Evolutionary conservation across 2,888 invertebrate species (phyloP), one percentile per base, ranked within the genome.

Genomic region (Thumatha senex): DNA sequence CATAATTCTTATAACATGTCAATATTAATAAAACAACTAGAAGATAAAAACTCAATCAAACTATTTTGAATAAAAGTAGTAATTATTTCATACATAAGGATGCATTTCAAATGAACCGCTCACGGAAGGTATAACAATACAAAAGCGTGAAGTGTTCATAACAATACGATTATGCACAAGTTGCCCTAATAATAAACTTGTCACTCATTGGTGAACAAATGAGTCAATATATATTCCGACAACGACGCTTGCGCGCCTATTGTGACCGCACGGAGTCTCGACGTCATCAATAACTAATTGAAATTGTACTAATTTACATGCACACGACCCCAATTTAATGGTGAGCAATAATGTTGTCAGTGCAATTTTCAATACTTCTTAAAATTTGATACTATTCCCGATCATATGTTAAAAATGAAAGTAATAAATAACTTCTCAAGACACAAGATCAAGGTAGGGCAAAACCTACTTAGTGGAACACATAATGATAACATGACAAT

Each of bases 191-290:
- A 51, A 46, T 42, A 40, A 51, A 43, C 15, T 30, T 31, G 51
- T 47, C 51, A 43, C 42, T 42, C 51, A 35, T 42, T 46, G 42
- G 39, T 51, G 31, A 36, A 46, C 47, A 43, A 51, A 47, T 47
- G 51, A 51, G 11, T 1, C 34, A 10, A 40, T 51, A 40, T 39
- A 43, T 51, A 51, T 51, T 47, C 51, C 9, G n/a, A 39, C 14
- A 30, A 46, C 42, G 18, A 51, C n/a, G n/a, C 33, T 40, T 12
- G 35, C 47, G 10, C 31, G 9, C 39, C 14, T 39, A 46, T 46
- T 51, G 51, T 51, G 14, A 34, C 31, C 36, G 24, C 40, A 33
- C n/a, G n/a, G n/a, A 36, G 15, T 30, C 24, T 18, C 40, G 35
- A 36, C 40, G 30, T 24, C 34, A 35, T 34, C 33, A 8, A 2